Base-by-base conservation (phyloP, 2,888 invertebrate species). In the Thymelicus acteon region DNA sequence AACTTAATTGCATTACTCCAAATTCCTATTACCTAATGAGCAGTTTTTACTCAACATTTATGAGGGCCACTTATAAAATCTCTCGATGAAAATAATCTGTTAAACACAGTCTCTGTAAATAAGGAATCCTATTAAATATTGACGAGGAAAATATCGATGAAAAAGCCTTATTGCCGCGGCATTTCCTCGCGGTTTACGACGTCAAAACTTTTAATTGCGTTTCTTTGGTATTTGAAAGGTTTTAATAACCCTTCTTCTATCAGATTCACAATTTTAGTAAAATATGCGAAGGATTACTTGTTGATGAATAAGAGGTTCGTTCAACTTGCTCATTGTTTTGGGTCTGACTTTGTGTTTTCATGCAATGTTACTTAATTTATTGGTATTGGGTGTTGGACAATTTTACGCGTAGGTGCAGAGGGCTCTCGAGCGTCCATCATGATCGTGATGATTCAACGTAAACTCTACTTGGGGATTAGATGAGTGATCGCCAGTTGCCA, bases 171-270 rank as follows among this genome's bases (percentile, higher is more conserved):
- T 80, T 82, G 79, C 37, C 61, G 57, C 24, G 47, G 73, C 65
- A 66, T 64, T 63, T 67, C 15, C 67, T 70, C 71, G 66, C 64
- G 71, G 75, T 78, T 80, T 79, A 77, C 79, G 78, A 77, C 76
- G 80, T 78, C 77, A 72, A 73, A 88, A 88, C 80, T 88, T 88
- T 88, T 86, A 88, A 88, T 88, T 85, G 84, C 84, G 82, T 84
- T 82, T 78, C 82, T 82, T 85, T 82, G 80, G 80, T 80, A 83
- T 83, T 84, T 82, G 79, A 80, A 82, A 79, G 79, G 80, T 78
- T 80, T 83, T 80, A 81, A 84, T 84, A 79, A 72, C 77, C 80
- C 80, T 79, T 79, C 81, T 67, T 69, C 79, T 80, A 54, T 54
- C 54, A 76, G 75, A 75, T 78, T 77, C 72, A 73, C 74, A 67